Base-by-base conservation (phyloP, 2,797 vertebrate species). In the Margarornis squamiger region DNA sequence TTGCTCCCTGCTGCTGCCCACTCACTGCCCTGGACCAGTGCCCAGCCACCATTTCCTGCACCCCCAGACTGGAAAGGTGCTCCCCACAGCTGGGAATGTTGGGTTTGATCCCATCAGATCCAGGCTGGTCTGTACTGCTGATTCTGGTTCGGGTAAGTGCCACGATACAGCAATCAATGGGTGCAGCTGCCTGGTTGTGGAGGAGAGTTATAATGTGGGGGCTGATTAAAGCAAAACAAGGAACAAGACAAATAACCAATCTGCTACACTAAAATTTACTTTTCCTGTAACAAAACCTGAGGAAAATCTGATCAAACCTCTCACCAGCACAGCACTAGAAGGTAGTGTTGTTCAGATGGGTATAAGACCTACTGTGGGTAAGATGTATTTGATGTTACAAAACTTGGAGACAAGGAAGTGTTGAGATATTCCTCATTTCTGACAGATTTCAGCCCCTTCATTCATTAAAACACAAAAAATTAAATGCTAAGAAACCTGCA, bases 31-130 rank as follows among this genome's bases (percentile, higher is more conserved):
- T 68, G 98, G 97, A 91, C 87, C 98, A 0, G 98, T 98, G 51
- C 98, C 98, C 3, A 70, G 94, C 1, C 97, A 98, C 79, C 98
- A 98, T 95, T 98, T 99, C 62, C 75, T 99, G 55, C 98, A 99
- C 86, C 98, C 98, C 2, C 97, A 98, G 70, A 99, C 99, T 0
- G 98, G 98, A 43, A 97, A 97, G 46, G 95, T 99, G n/a, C 97
- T 99, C 81, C 98, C 98, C 0, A 59, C 99, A 52, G 95, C 97
- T 34, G 99, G 99, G 27, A 99, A 99, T 3, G 76, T 99, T 66
- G 98, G 98, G 41, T 99, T 98, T 6, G 98, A 99, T 90, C 97
- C 98, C 12, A 39, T 91, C 62, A 97, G 78, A 43, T 98, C 98
- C 7, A 97, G 95, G 30, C 96, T 99, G 79, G 97, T 99, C 75